Evolutionary conservation across 2,797 vertebrate genomes (phyloP).

Genomic region (Ataeniobius toweri): DNA sequence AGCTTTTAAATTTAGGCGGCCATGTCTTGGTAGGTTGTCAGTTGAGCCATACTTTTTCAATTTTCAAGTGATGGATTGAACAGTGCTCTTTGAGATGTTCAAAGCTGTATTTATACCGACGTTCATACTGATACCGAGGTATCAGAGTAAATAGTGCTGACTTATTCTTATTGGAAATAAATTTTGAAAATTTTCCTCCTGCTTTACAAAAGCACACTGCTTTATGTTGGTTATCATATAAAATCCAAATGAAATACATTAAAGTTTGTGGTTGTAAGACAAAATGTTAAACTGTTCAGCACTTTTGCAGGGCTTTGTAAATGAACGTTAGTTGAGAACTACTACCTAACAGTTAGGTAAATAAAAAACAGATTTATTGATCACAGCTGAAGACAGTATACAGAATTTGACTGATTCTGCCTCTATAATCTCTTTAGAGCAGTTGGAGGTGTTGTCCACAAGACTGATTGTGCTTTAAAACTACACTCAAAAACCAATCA

Average conservation of each 20-base stretch:
- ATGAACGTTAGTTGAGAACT: background rate
- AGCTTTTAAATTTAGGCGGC: background rate
- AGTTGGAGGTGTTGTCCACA: background rate
- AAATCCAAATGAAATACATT: background rate
- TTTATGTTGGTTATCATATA: background rate
- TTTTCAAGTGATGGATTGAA: background rate
- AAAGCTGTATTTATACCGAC: background rate
- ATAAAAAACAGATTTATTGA: background rate
- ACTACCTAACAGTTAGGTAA: background rate
- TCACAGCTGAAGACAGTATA: background rate
- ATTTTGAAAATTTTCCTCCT: background rate
- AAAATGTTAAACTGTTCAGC: background rate
- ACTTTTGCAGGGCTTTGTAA: background rate
- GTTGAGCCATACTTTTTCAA: background rate
- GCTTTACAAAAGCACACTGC: background rate
- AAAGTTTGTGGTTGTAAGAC: background rate
- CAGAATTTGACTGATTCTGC: background rate
- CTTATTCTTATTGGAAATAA: background rate
- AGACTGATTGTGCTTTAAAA: conserved; percentile 38
- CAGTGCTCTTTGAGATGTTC: background rate
- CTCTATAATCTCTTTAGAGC: background rate
- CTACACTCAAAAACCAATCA: conserved; percentile 59
- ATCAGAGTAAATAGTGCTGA: too few species aligned
- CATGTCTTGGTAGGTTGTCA: background rate
- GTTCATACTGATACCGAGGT: background rate